phyloP scores from a whole-genome alignment of 2,797 vertebrate genomes.

The Eulemur coronatus region DNA sequence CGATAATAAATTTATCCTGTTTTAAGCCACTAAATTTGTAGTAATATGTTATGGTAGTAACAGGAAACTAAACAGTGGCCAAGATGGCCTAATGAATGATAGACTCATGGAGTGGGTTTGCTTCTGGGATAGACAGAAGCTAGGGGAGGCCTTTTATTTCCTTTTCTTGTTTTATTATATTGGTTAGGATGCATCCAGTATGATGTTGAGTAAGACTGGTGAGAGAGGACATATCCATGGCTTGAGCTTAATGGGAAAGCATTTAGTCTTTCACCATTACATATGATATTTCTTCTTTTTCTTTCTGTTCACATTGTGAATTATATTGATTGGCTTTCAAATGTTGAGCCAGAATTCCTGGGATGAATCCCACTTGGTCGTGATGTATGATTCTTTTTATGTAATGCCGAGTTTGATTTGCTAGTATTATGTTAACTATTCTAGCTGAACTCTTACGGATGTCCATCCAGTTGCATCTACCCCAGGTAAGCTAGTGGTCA shows the following conservation, averaged over 20 bases:
- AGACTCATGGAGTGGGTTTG: neutral
- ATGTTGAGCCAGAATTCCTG: neutral
- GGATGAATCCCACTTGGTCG: neutral
- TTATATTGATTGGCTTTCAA: neutral
- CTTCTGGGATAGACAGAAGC: neutral
- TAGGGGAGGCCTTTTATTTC: neutral
- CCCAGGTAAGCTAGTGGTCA: neutral
- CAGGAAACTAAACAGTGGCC: neutral
- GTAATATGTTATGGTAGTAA: neutral
- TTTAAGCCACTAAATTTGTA: neutral
- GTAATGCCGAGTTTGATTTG: neutral
- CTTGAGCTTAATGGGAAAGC: neutral
- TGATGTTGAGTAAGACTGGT: neutral
- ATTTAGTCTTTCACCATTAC: neutral
- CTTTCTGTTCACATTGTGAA: neutral
- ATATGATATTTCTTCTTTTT: neutral
- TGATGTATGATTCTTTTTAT: neutral
- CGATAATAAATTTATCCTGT: neutral
- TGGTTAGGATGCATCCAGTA: neutral
- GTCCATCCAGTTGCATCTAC: neutral
- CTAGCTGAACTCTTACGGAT: neutral
- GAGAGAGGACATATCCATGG: neutral
- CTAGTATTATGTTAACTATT: neutral
- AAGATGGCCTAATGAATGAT: neutral
- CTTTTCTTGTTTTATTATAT: neutral